A percentile compares a stretch with the other conserved stretches of the same genome.
phyloP scores from a whole-genome alignment of 2,888 invertebrate genomes.

The Cryptocephalus primarius region DNA sequence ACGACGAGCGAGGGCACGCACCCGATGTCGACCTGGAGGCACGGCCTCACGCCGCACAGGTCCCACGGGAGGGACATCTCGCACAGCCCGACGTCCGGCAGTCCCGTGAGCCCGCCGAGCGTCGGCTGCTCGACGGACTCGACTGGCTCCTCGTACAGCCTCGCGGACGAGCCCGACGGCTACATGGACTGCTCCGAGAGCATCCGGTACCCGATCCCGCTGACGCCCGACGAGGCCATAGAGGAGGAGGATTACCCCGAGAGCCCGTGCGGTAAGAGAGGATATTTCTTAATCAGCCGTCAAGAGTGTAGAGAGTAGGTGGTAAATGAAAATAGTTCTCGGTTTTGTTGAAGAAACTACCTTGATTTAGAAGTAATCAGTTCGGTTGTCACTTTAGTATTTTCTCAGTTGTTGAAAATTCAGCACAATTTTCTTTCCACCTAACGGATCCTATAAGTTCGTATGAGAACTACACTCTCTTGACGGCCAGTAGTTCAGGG shows the following conservation, averaged over 20 bases:
- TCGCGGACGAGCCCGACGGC: constrained; percentile 51
- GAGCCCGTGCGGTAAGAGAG: constrained; percentile 20
- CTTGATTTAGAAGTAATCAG: no score
- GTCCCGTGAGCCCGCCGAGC: constrained; percentile 51
- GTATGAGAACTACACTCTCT: no score
- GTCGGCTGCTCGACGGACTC: constrained; percentile 50
- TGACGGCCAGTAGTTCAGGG: no score
- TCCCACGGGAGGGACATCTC: constrained; percentile 34
- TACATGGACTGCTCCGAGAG: constrained; percentile 16
- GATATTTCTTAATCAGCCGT: no score
- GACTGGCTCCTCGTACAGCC: constrained; percentile 56
- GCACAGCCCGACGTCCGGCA: constrained; percentile 41
- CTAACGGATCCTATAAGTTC: no score
- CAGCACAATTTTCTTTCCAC: not conserved
- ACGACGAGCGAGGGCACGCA: constrained; percentile 50
- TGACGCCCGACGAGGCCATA: constrained; percentile 54
- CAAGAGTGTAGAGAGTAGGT: no score
- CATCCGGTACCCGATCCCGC: constrained; percentile 40
- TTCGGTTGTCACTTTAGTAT: no score
- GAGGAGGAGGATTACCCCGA: constrained; percentile 49
- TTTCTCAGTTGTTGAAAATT: no score
- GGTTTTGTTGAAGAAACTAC: no score
- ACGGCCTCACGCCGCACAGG: constrained; percentile 25
- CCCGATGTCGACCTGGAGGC: constrained; percentile 24
- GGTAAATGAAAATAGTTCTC: no score